Evolutionary conservation across 2,888 invertebrate species (phyloP).

Genomic region (Theretra japonica): DNA sequence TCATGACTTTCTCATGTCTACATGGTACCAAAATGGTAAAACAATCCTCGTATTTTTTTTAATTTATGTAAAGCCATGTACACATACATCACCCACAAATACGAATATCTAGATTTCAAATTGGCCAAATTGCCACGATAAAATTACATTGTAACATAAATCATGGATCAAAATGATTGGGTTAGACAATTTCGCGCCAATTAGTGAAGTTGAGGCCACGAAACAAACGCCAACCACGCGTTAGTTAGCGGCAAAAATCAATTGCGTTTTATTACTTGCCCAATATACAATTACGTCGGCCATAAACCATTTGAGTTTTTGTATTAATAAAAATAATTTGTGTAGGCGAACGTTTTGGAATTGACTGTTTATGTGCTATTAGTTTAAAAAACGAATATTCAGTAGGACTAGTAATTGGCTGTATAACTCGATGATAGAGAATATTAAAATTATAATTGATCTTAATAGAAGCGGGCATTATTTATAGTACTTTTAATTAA

Average conservation of each 20-base stretch:
- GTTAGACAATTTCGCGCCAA: conserved; percentile 19
- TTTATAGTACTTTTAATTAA: no score
- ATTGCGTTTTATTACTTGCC: conserved; percentile 15
- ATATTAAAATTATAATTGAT: no score
- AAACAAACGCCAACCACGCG: conserved; percentile 18
- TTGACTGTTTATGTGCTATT: neutral
- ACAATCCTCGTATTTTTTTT: no score
- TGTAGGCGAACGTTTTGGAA: conserved; percentile 6
- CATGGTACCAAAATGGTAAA: no score
- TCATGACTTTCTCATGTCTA: no score
- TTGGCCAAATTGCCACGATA: neutral
- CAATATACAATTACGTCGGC: conserved; percentile 17
- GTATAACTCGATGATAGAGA: no score
- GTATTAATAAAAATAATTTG: conserved; percentile 13
- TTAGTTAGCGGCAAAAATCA: conserved; percentile 13
- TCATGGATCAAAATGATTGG: conserved; percentile 11
- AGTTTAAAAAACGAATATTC: neutral
- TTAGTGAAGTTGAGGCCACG: conserved; percentile 12
- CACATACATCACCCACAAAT: no score
- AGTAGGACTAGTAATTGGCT: neutral
- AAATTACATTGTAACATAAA: conserved; percentile 6
- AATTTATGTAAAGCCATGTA: no score
- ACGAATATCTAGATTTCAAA: no score
- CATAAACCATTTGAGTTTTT: neutral
- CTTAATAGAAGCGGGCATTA: no score